Evolutionary conservation across 1,140 invertebrate genomes (phyloP).

Genomic region (Drosophila teissieri): DNA sequence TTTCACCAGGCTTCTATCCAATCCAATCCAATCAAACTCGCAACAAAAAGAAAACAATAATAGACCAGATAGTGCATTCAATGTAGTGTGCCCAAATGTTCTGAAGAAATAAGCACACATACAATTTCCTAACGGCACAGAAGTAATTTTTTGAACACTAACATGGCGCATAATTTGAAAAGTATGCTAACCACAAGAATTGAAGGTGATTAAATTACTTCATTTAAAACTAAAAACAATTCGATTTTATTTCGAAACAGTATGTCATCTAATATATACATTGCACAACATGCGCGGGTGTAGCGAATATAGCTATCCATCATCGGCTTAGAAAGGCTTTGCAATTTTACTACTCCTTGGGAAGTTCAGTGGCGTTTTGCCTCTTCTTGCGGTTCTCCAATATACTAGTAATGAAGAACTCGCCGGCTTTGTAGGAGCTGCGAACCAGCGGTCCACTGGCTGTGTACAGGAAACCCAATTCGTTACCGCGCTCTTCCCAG

Average conservation of each 20-base stretch:
- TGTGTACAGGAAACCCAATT: conserved; percentile 97
- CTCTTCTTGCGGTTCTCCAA: conserved; percentile 86
- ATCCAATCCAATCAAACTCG: conserved; percentile 7
- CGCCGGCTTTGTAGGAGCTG: conserved; percentile 98
- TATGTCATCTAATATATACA: conserved; percentile 19
- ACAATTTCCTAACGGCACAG: neutral
- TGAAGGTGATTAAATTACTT: neutral
- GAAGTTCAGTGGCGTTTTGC: neutral
- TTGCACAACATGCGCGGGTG: conserved; percentile 18
- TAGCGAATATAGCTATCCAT: neutral
- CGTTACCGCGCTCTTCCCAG: conserved; percentile 94
- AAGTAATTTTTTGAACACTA: neutral
- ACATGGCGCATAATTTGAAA: neutral
- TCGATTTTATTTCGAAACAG: conserved; percentile 35
- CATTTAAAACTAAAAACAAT: conserved; percentile 13
- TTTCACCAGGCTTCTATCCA: conserved; percentile 10
- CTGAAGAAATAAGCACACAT: too few relatives aligned
- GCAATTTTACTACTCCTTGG: conserved; percentile 6
- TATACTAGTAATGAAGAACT: conserved; percentile 94
- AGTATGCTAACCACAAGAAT: neutral
- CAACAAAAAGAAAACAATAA: conserved; percentile 41
- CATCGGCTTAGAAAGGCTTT: neutral
- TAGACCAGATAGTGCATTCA: conserved; percentile 15
- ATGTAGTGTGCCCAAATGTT: conserved; percentile 10
- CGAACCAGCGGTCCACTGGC: conserved; percentile 98